phyloP scores from a whole-genome alignment of 92 coral and sea anemone species.

The Porites rus region DNA sequence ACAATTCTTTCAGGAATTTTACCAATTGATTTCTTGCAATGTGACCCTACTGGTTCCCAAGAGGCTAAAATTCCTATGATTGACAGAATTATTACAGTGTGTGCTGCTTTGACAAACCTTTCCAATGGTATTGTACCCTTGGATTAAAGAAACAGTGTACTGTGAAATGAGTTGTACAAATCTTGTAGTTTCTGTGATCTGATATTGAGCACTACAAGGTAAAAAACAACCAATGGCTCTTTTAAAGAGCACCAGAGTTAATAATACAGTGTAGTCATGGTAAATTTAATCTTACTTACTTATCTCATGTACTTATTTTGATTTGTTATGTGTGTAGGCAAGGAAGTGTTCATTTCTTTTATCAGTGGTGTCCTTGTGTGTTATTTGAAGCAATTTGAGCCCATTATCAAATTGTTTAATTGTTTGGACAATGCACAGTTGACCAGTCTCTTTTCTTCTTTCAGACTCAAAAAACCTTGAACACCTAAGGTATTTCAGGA shows the following conservation, averaged over 20 bases:
- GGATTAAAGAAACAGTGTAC: neutral
- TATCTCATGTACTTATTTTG: neutral
- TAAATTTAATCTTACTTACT: neutral
- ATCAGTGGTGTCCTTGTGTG: too few species aligned
- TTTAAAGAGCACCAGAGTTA: too few species aligned
- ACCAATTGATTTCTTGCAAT: conserved; percentile 50
- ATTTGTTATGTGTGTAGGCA: neutral
- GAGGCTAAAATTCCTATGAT: conserved; percentile 51
- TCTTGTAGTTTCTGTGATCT: too few species aligned
- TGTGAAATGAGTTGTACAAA: too few species aligned
- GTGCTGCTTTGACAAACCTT: conserved; percentile 57
- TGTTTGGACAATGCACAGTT: neutral
- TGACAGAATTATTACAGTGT: conserved; percentile 54
- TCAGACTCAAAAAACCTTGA: neutral
- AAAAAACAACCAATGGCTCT: too few species aligned
- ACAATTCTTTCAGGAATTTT: conserved; percentile 51
- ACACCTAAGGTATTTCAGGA: neutral
- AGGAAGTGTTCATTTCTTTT: neutral
- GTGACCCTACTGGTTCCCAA: conserved; percentile 54
- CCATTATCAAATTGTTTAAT: neutral
- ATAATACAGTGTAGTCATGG: too few species aligned
- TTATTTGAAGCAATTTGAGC: neutral
- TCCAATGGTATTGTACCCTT: conserved; percentile 50
- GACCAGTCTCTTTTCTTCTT: neutral
- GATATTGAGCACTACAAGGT: too few species aligned